Evolutionary conservation across 2,113 vertebrate species (phyloP).

Genomic region (Pseudorhombus dupliciocellatus): DNA sequence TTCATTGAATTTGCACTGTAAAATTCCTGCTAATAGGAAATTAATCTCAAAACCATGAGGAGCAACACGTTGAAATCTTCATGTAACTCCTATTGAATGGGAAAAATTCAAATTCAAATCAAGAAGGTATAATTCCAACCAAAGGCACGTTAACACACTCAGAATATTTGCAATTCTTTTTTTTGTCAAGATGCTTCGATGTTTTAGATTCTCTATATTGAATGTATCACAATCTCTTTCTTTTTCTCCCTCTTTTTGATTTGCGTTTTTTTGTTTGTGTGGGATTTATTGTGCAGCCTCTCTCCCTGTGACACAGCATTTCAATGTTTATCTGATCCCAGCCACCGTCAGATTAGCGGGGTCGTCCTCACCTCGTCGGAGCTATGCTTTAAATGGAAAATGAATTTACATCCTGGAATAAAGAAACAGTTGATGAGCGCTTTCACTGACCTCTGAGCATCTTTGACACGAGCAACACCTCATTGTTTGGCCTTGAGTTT

Average conservation of each 20-base stretch:
- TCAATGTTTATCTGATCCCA: constrained; percentile 15
- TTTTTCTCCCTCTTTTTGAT: not conserved
- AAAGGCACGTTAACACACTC: not conserved
- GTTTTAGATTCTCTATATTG: not conserved
- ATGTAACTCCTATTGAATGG: constrained; percentile 6
- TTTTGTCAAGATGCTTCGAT: not conserved
- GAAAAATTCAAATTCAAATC: not conserved
- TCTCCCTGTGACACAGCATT: constrained; percentile 13
- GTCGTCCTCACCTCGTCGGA: constrained; percentile 29
- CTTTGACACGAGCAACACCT: constrained; percentile 51
- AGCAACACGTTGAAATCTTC: constrained; percentile 5
- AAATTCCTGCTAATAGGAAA: constrained; percentile 10
- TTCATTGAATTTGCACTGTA: constrained; percentile 21
- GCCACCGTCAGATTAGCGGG: constrained; percentile 27
- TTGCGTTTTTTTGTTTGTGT: not conserved
- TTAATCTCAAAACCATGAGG: constrained; percentile 2
- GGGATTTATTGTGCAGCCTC: not conserved
- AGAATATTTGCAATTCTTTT: not conserved
- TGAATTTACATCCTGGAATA: constrained; percentile 32
- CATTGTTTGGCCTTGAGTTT: constrained; percentile 71
- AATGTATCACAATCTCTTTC: not conserved
- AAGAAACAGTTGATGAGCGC: constrained; percentile 58
- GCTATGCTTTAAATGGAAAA: constrained; percentile 45
- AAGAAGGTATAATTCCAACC: constrained; percentile 5
- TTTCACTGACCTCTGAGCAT: constrained; percentile 50